A percentile compares a stretch with the other conserved stretches of the same genome.
These are phyloP conservation scores for Scelioninae gen. 1 DNA, from an alignment of 2,888 invertebrate genomes.

Conservation along the genomic window DNA sequence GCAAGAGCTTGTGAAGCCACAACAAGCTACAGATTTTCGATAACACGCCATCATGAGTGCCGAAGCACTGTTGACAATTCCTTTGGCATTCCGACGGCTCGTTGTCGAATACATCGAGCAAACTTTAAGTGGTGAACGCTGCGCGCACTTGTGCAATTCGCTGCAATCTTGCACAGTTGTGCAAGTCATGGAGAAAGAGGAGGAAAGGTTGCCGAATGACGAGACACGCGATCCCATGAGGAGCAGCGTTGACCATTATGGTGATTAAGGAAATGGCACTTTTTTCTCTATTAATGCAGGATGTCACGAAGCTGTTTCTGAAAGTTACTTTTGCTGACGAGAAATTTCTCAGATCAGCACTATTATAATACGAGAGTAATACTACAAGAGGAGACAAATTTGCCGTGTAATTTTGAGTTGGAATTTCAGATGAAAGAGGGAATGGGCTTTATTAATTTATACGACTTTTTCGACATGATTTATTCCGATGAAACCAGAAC, in stretches of 20 bases:
- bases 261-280: constrained; percentile 39
- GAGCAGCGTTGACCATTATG: constrained; percentile 16
- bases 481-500: too few relatives aligned
- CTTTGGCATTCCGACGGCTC: constrained; percentile 15
- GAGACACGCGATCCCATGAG: constrained; percentile 14
- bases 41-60: constrained; percentile 12
- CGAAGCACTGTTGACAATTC: constrained; percentile 25
- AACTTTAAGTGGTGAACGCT: constrained; percentile 12
- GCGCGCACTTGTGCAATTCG: constrained; percentile 25
- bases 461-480: too few relatives aligned
- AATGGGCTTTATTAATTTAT: too few relatives aligned
- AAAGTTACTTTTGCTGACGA: constrained; percentile 12
- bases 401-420: too few relatives aligned
- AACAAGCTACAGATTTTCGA: constrained; percentile 24
- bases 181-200: constrained; percentile 21
- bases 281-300: constrained; percentile 1
- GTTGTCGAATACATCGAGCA: constrained; percentile 6
- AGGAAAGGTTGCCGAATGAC: constrained; percentile 6
- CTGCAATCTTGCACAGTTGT: constrained; percentile 17
- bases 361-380: neutral
- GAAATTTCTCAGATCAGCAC: constrained; percentile 15
- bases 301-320: constrained; percentile 17
- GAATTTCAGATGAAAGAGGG: too few relatives aligned
- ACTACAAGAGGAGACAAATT: too few relatives aligned
- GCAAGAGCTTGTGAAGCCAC: constrained; percentile 6